These are phyloP conservation scores for Lissocephala sabroskyi DNA, from an alignment of 2,888 invertebrate genomes.

Conservation along the genomic window DNA sequence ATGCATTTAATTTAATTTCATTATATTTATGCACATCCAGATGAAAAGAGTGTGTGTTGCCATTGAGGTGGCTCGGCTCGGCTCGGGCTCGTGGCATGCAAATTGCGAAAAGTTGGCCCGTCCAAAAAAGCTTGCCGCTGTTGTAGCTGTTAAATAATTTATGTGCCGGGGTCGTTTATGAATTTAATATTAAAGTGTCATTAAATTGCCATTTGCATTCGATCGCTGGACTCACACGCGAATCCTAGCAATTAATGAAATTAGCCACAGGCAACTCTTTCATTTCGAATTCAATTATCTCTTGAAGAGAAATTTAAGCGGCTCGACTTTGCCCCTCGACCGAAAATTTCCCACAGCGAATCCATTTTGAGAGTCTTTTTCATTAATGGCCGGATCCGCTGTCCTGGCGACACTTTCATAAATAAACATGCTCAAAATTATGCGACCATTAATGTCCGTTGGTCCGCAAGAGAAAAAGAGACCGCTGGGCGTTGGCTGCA, in stretches of 20 bases:
- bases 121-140: conserved; percentile 15
- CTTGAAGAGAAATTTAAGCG: too few relatives aligned
- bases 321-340: too few relatives aligned
- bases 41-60: conserved; percentile 7
- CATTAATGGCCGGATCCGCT: too few relatives aligned
- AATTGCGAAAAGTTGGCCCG: conserved; percentile 43
- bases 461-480: too few relatives aligned
- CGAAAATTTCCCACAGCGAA: too few relatives aligned
- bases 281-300: too few relatives aligned
- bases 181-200: conserved; percentile 62
- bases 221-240: too few relatives aligned
- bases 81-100: conserved; percentile 27
- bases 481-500: conserved; percentile 21
- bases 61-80: background rate
- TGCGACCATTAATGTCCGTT: conserved; percentile 33
- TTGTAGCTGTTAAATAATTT: conserved; percentile 44
- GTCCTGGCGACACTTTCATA: conserved; percentile 59
- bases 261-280: too few relatives aligned
- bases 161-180: conserved; percentile 50
- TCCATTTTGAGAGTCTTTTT: too few relatives aligned
- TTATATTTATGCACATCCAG: conserved; percentile 63
- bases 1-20: conserved; percentile 66
- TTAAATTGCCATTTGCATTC: conserved; percentile 43
- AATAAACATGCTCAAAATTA: conserved; percentile 57
- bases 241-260: too few relatives aligned